Evolutionary conservation across 2,113 vertebrate genomes (phyloP).

Genomic region (Chiloscyllium plagiosum): DNA sequence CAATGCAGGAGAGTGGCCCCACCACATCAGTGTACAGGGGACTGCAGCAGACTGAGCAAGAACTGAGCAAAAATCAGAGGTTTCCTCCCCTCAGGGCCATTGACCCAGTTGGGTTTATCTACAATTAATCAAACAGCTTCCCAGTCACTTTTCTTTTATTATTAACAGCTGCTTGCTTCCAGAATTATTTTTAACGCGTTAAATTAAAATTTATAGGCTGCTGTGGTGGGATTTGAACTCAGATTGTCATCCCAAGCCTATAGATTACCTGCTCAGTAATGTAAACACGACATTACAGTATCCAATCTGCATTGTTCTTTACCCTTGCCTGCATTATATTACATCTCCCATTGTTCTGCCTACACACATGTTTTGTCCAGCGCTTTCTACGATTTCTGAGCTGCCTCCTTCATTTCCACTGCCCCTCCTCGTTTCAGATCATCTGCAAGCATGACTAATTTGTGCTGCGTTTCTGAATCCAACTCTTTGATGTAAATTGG

Average conservation of each 20-base stretch:
- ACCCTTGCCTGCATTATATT: background rate
- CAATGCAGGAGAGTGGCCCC: background rate
- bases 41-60: background rate
- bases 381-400: background rate
- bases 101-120: background rate
- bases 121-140: background rate
- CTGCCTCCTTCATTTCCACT: background rate
- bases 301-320: background rate
- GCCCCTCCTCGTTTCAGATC: slow-evolving; percentile 7
- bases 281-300: background rate
- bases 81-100: background rate
- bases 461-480: slow-evolving; percentile 3
- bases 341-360: background rate
- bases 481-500: slow-evolving; percentile 12
- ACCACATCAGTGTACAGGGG: background rate
- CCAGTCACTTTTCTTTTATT: background rate
- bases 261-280: background rate
- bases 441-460: background rate
- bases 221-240: background rate
- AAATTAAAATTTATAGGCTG: background rate
- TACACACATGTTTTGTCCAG: background rate
- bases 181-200: background rate
- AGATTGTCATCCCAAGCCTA: background rate
- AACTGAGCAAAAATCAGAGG: background rate
- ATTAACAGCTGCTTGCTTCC: background rate